Percentiles rank a stretch among this genome's conserved stretches.
These are phyloP conservation scores for Chrysolophus pictus DNA, from an alignment of 2,797 vertebrate species.

Conservation along the genomic window DNA sequence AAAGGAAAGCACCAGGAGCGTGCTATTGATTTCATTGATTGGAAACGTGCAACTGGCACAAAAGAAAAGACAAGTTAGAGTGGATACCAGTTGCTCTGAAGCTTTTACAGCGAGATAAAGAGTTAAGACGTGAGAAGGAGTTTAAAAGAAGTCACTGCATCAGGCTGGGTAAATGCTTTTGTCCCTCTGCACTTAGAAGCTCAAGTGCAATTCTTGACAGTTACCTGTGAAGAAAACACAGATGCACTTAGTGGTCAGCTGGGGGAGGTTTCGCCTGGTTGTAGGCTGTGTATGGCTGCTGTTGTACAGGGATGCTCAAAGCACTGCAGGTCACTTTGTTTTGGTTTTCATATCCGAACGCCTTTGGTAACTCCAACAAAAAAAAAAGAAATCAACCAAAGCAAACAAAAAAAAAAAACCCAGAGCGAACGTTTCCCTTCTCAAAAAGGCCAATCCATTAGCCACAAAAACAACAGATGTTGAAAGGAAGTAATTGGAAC, in stretches of 20 bases:
- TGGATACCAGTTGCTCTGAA: background rate
- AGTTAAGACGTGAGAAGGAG: background rate
- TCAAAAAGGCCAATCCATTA: background rate
- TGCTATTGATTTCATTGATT: background rate
- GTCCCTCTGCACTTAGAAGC: background rate
- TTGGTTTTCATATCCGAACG: background rate
- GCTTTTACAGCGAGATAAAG: background rate
- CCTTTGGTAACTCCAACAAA: background rate
- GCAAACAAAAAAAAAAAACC: background rate
- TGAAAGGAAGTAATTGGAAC: slow-evolving; percentile 28
- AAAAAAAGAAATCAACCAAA: background rate
- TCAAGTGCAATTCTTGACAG: background rate
- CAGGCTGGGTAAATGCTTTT: background rate
- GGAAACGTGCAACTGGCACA: background rate
- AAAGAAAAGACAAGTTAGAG: background rate
- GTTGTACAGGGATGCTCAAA: background rate
- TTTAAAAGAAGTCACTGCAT: background rate
- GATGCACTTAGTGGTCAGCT: background rate
- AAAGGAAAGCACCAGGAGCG: background rate
- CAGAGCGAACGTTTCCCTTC: background rate
- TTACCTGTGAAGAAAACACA: background rate
- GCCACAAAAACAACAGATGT: slow-evolving; percentile 28
- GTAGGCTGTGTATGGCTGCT: background rate
- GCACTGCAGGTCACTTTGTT: background rate
- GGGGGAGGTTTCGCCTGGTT: background rate